Percentiles rank a stretch among this genome's conserved stretches.
phyloP scores from a whole-genome alignment of 2,888 invertebrate genomes.

The Spisula subtruncata region DNA sequence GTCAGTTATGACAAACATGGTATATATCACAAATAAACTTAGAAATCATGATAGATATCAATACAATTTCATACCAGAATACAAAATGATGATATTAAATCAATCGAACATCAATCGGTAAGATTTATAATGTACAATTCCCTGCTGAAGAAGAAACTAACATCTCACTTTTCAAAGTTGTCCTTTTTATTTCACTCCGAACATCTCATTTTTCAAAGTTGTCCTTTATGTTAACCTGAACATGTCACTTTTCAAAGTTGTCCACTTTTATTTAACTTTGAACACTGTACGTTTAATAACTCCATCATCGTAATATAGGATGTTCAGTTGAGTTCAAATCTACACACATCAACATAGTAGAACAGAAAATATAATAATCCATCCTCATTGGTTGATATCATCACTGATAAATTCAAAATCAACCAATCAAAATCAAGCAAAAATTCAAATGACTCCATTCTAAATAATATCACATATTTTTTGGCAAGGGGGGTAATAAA shows the following conservation, averaged over 20 bases:
- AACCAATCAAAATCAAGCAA: conserved; percentile 40
- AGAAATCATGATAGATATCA: background rate
- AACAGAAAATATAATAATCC: conserved; percentile 19
- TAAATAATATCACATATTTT: conserved; percentile 54
- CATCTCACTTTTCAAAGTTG: conserved; percentile 13
- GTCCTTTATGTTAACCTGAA: background rate
- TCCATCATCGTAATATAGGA: background rate
- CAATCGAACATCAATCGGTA: conserved; percentile 27
- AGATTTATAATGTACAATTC: conserved; percentile 63
- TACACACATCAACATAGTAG: background rate
- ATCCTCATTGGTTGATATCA: conserved; percentile 21
- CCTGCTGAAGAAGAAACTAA: conserved; percentile 55
- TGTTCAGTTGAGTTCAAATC: conserved; percentile 3
- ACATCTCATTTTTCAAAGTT: background rate
- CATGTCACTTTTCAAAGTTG: background rate
- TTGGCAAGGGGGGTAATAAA: conserved; percentile 43
- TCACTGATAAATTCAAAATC: conserved; percentile 27
- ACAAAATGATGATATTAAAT: background rate
- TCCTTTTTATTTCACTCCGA: background rate
- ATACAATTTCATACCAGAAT: background rate
- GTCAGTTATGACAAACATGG: too few species aligned
- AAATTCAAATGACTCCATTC: conserved; percentile 31
- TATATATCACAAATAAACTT: background rate
- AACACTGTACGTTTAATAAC: conserved; percentile 5
- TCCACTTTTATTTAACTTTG: background rate